Evolutionary conservation across 1,140 invertebrate genomes (phyloP).

Genomic region (Pseudomyrmex gracilis): DNA sequence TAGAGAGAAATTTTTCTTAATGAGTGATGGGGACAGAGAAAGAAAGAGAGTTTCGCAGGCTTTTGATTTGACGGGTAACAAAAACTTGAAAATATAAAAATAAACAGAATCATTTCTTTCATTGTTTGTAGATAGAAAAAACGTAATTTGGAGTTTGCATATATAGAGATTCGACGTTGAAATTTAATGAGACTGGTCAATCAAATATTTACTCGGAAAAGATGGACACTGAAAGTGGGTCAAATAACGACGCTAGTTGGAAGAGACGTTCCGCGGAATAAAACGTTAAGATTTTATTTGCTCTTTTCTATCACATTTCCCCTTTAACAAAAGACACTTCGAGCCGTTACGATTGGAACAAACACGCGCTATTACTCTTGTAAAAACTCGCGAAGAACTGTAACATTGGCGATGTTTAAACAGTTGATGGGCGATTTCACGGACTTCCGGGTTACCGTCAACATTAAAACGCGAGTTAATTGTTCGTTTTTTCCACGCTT

Average conservation of each 20-base stretch:
- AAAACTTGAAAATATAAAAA: neutral
- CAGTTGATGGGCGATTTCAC: neutral
- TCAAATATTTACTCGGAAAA: slow-evolving; percentile 43
- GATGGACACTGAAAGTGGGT: slow-evolving; percentile 3
- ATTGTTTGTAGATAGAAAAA: neutral
- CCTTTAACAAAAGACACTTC: neutral
- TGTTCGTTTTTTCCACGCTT: neutral
- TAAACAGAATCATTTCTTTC: neutral
- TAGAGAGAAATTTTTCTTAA: neutral
- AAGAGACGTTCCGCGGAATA: neutral
- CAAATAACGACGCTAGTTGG: neutral
- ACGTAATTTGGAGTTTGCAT: neutral
- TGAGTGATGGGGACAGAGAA: neutral
- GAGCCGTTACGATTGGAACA: neutral
- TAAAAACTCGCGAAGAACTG: neutral
- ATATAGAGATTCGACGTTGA: neutral
- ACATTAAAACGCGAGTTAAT: neutral
- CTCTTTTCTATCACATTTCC: neutral
- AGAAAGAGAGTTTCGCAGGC: neutral
- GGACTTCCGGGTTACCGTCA: neutral
- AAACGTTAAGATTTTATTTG: slow-evolving; percentile 42
- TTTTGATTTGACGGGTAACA: neutral
- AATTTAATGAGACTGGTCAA: slow-evolving; percentile 29
- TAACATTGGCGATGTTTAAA: slow-evolving; percentile 1
- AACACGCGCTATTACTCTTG: neutral